Evolutionary conservation across 2,888 invertebrate species (phyloP).

Genomic region (Acleris cristana): DNA sequence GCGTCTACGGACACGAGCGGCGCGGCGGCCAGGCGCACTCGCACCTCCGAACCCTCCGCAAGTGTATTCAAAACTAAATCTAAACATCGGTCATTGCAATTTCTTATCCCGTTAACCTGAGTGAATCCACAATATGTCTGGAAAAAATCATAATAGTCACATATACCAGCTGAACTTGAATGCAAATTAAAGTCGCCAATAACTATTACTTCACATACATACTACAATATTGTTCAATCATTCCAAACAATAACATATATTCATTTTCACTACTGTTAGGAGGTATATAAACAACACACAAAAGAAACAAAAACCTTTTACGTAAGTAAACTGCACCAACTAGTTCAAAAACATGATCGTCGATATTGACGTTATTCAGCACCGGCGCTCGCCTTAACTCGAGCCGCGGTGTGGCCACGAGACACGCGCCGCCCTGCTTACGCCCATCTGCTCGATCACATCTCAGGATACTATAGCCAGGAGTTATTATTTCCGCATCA

Average conservation of each 20-base stretch:
- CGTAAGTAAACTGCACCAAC: background rate
- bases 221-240: slow-evolving; percentile 4
- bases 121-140: slow-evolving; percentile 5
- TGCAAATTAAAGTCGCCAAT: background rate
- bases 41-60: background rate
- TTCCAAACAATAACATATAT: slow-evolving; percentile 6
- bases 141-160: slow-evolving; percentile 5
- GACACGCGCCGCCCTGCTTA: too few species aligned
- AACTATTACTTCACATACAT: slow-evolving; percentile 12
- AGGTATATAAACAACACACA: slow-evolving; percentile 7
- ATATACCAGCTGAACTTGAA: background rate
- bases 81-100: background rate
- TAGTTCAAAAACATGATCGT: slow-evolving; percentile 2
- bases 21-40: background rate
- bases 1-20: slow-evolving; percentile 10
- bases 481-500: too few species aligned
- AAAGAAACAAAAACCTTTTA: slow-evolving; percentile 1
- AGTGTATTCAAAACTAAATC: slow-evolving; percentile 1
- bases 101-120: background rate
- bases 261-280: slow-evolving; percentile 3
- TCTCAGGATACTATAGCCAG: too few species aligned
- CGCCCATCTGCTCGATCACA: too few species aligned
- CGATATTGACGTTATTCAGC: background rate
- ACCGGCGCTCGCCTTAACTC: too few species aligned
- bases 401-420: too few species aligned